Base-by-base conservation (phyloP, 1,140 invertebrate genomes). In the Atopsyche davidsoni region DNA sequence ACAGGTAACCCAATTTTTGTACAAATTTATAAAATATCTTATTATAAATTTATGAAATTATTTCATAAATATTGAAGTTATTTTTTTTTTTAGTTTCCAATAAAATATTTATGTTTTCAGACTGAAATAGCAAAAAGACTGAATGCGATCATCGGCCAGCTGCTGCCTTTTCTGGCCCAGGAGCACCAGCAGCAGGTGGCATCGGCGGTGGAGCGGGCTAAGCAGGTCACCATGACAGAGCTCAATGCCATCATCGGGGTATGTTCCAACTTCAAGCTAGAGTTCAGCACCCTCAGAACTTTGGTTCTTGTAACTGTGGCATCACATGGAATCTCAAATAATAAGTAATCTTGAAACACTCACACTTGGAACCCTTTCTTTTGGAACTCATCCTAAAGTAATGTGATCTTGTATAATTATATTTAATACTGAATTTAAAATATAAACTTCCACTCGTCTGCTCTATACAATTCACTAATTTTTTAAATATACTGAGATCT, bases 151-250 rank as follows among this genome's bases (percentile, higher is more conserved):
- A 90, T 94, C 59, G 85, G 80, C 41, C 92, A 96, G 75, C 83
- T 96, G 46, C 75, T 96, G 64, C 92, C 92, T 32, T 94, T 89
- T 67, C 75, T 96, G 32, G 86, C 89, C 14, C 89, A 92, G 75
- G 92, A 95, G 70, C 93, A 96, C 64, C 93, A 96, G 64, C 89
- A 92, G 64, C 90, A 94, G 72, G 92, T 96, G 3, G 87, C 92
- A 0, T 81, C 85, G 35, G 91, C 94, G 1, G 86, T 96, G 4
- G 93, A 98, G 58, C 76, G 93, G 68, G 93, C 93, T 17, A 96
- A 96, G 70, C 90, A 96, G 75, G 88, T 98, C 53, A 93, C 91
- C 53, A 92, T 96, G 89, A 82, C 88, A 17, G 92, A 96, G 73
- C 75, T 95, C 46, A 93, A 93, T 69, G 80, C 85, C 47, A 88